Percentiles rank a stretch among this genome's conserved stretches.
These are phyloP conservation scores for Typhlichthys eigenmanni DNA, from an alignment of 2,797 vertebrate species.

Conservation along the genomic window DNA sequence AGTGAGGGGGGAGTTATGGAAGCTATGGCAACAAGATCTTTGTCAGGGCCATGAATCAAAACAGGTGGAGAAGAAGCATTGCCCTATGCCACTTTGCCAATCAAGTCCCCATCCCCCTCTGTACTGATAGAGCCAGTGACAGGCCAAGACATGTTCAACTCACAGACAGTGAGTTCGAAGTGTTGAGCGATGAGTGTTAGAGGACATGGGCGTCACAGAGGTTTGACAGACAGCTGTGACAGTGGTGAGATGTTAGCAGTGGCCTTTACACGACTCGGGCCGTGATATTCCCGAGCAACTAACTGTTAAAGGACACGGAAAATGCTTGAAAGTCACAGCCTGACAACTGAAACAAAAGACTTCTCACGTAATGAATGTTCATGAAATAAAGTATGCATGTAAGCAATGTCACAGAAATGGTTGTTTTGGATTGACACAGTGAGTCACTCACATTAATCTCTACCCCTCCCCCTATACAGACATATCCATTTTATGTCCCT, in stretches of 20 bases:
- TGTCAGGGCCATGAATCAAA: no score
- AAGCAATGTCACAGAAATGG: no score
- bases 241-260: slow-evolving; percentile 54
- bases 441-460: no score
- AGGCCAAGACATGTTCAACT: slow-evolving; percentile 59
- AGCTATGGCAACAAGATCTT: no score
- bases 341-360: slow-evolving; percentile 17
- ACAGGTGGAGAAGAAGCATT: slow-evolving; percentile 34
- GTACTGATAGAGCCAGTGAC: slow-evolving; percentile 55
- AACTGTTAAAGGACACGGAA: slow-evolving; percentile 58
- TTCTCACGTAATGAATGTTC: neutral
- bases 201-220: slow-evolving; percentile 55
- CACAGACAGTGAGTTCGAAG: slow-evolving; percentile 41
- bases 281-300: slow-evolving; percentile 11
- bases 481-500: no score
- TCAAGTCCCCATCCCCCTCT: slow-evolving; percentile 41
- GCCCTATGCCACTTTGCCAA: slow-evolving; percentile 59
- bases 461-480: no score
- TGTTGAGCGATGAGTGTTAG: slow-evolving; percentile 63
- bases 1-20: no score
- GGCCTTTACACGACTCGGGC: slow-evolving; percentile 43
- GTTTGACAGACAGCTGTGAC: slow-evolving; percentile 67
- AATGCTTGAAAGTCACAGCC: slow-evolving; percentile 18
- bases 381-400: no score
- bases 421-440: no score